Evolutionary conservation across 2,888 invertebrate genomes (phyloP).

Genomic region (Poecilobothrus nobilitatus): DNA sequence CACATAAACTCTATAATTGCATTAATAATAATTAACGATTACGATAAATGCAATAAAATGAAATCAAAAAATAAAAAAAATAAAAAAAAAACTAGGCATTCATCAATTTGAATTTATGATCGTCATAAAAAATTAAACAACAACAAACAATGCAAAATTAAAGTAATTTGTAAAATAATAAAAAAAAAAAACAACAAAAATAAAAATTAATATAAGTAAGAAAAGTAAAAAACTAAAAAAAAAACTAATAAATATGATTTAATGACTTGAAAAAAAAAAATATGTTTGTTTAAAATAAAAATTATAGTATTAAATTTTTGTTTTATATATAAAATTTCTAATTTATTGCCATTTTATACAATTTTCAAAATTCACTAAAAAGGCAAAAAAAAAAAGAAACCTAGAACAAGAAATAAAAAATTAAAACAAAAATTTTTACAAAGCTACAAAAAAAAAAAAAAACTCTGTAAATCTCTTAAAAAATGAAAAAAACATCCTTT

Average conservation of each 20-base stretch:
- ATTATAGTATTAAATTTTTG: neutral
- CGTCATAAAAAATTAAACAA: neutral
- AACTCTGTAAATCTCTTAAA: no score
- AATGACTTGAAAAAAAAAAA: constrained; percentile 3
- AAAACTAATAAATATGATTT: constrained; percentile 6
- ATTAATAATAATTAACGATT: neutral
- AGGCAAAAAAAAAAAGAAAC: no score
- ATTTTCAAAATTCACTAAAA: neutral
- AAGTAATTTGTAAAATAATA: neutral
- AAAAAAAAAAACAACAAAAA: neutral
- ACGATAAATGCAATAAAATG: neutral
- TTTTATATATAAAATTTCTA: neutral
- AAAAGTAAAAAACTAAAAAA: no score
- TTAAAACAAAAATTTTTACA: no score
- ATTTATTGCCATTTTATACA: neutral
- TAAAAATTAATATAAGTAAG: no score
- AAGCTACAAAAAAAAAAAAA: neutral
- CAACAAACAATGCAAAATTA: neutral
- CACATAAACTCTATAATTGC: no score
- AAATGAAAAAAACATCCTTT: no score
- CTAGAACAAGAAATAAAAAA: no score
- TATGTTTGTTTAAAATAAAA: constrained; percentile 1
- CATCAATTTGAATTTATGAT: constrained; percentile 4
- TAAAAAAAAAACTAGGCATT: neutral
- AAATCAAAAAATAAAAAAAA: neutral